Conservation (phyloP, 2,113 vertebrate genomes). For the Piprites chloris region DNA sequence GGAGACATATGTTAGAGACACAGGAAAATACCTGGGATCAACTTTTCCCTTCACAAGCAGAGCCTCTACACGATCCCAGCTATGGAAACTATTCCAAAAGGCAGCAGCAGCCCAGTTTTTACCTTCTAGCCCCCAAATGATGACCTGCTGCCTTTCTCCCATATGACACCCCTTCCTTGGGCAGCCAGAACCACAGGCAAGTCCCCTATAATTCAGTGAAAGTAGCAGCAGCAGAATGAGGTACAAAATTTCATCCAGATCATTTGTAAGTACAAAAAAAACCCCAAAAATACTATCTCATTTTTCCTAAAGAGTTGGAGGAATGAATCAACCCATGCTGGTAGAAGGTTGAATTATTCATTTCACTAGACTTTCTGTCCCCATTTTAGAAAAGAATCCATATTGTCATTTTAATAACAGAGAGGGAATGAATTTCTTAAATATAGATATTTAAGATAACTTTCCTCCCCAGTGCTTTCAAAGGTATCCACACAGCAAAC, state of each 20-base stretch:
- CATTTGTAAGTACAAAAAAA: background rate
- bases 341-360: background rate
- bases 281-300: background rate
- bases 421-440: background rate
- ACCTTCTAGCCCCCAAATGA: background rate
- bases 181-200: background rate
- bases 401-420: background rate
- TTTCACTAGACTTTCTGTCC: constrained; percentile 17
- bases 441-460: constrained; percentile 4
- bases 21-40: background rate
- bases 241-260: background rate
- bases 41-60: background rate
- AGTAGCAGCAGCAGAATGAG: background rate
- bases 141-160: background rate
- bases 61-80: background rate
- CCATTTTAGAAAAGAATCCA: constrained; percentile 24
- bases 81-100: background rate
- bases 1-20: background rate
- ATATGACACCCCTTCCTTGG: background rate
- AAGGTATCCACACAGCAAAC: constrained; percentile 11
- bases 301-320: background rate
- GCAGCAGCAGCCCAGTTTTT: background rate
- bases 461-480: constrained; percentile 2
- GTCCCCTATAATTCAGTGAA: background rate
- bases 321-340: background rate